Evolutionary conservation across 1,140 invertebrate species (phyloP).

Genomic region (Anthonomus grandis): DNA sequence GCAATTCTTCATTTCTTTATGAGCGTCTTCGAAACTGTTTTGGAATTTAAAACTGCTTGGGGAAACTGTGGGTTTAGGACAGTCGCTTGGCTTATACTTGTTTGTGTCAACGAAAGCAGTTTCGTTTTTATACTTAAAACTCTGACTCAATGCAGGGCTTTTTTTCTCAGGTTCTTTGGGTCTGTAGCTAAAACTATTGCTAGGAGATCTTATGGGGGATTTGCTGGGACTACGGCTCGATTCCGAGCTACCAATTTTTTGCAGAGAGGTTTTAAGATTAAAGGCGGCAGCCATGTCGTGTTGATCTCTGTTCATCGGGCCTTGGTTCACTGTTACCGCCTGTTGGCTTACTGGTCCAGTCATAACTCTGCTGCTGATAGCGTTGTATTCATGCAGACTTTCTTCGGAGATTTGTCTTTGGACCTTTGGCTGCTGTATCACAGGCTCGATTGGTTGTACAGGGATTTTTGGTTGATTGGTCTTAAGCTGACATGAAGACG

Average conservation of each 20-base stretch:
- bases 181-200: slow-evolving; percentile 29
- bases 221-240: slow-evolving; percentile 6
- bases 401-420: slow-evolving; percentile 35
- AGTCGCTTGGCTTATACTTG: slow-evolving; percentile 23
- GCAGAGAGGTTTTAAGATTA: slow-evolving; percentile 52
- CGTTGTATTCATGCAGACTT: slow-evolving; percentile 44
- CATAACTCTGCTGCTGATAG: slow-evolving; percentile 63
- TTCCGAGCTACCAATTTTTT: slow-evolving; percentile 41
- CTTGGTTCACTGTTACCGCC: slow-evolving; percentile 56
- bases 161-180: slow-evolving; percentile 18
- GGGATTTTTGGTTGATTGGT: slow-evolving; percentile 11
- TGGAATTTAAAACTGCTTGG: slow-evolving; percentile 25
- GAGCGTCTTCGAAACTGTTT: slow-evolving; percentile 12
- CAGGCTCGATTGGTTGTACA: slow-evolving; percentile 21
- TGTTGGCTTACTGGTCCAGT: slow-evolving; percentile 59
- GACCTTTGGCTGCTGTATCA: slow-evolving; percentile 23
- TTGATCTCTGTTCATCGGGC: slow-evolving; percentile 48
- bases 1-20: slow-evolving; percentile 22
- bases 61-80: slow-evolving; percentile 21
- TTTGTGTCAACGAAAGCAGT: neutral
- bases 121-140: slow-evolving; percentile 28
- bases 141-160: slow-evolving; percentile 21
- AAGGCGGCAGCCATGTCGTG: slow-evolving; percentile 51
- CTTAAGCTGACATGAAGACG: slow-evolving; percentile 33
- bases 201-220: slow-evolving; percentile 11